Base-by-base conservation (phyloP, 2,888 invertebrate species). In the Stenchaetothrips biformis region DNA sequence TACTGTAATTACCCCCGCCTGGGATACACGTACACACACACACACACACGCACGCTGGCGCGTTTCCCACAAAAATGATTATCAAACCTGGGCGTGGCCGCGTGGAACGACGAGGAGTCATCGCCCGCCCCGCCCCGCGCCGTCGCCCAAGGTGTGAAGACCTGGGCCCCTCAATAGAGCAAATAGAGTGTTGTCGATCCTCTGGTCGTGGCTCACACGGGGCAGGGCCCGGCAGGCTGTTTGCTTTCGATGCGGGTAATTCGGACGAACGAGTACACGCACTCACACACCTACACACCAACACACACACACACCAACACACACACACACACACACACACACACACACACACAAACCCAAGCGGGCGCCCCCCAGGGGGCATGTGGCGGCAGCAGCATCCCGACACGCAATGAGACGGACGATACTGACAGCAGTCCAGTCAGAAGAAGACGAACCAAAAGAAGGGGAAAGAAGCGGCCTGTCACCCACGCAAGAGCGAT, bases 41-140 rank as follows among this genome's bases (percentile, higher is more conserved):
- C 37, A 74, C 67, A 37, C 37, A 37, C 37, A 37, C 37, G 4
- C 37, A 37, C 37, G 37, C 37, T 37, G 37, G 37, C 37, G 21
- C 25, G 67, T 74, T 74, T 74, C 67, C 67, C 67, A 74, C 67
- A 74, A 74, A 74, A 37, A 74, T 74, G 21, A 74, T 74, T 25
- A 74, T 74, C 67, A 74, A 74, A 74, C 25, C 67, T 74, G 67
- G 67, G 67, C 67, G 67, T 21, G 25, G 67, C 67, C 7, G 21
- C 67, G n/a, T 9, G n/a, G 67, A 16, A 53, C 11, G 53, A 53
- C 16, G 53, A 53, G 53, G 8, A 7, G 11, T 53, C 53, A 11
- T 53, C 53, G 9, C 0, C 8, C 11, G 13, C 13, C 18, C 16
- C 53, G 53, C 53, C 53, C 53, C 53, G 37, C 59, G 18, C 16